These are phyloP conservation scores for Sclerodermus sp. DNA, from an alignment of 2,888 invertebrate genomes.

Conservation along the genomic window DNA sequence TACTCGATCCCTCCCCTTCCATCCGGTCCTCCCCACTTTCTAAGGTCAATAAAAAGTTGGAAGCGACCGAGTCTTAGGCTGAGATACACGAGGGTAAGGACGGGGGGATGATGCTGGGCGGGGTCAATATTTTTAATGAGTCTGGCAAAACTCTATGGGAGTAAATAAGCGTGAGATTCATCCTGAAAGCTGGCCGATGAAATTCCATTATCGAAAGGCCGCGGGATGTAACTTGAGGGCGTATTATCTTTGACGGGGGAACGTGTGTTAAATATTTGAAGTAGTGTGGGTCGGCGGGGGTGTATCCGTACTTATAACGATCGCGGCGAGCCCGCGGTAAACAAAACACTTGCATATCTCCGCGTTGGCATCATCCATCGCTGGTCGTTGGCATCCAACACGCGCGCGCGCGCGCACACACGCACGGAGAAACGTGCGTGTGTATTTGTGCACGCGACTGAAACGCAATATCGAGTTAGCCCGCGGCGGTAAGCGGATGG, in stretches of 20 bases:
- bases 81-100: too few relatives aligned
- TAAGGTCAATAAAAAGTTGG: too few relatives aligned
- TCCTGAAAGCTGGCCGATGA: too few relatives aligned
- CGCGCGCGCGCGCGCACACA: not conserved
- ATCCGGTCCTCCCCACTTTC: too few relatives aligned
- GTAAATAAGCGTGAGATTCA: too few relatives aligned
- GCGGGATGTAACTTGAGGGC: too few relatives aligned
- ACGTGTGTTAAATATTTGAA: not conserved
- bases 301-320: conserved; percentile 23
- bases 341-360: conserved; percentile 41
- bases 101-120: too few relatives aligned
- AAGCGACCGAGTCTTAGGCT: too few relatives aligned
- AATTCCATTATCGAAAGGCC: too few relatives aligned
- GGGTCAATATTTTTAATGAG: too few relatives aligned
- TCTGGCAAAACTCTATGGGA: too few relatives aligned
- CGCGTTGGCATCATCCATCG: conserved; percentile 31
- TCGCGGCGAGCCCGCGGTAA: conserved; percentile 28
- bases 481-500: conserved; percentile 12
- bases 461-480: conserved; percentile 23
- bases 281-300: not conserved
- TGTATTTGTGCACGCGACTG: not conserved
- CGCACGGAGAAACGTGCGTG: not conserved
- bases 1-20: too few relatives aligned
- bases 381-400: conserved; percentile 4
- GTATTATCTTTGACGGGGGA: not conserved